Conservation (phyloP, 2,888 invertebrate species). For the Resseliella maxima region DNA sequence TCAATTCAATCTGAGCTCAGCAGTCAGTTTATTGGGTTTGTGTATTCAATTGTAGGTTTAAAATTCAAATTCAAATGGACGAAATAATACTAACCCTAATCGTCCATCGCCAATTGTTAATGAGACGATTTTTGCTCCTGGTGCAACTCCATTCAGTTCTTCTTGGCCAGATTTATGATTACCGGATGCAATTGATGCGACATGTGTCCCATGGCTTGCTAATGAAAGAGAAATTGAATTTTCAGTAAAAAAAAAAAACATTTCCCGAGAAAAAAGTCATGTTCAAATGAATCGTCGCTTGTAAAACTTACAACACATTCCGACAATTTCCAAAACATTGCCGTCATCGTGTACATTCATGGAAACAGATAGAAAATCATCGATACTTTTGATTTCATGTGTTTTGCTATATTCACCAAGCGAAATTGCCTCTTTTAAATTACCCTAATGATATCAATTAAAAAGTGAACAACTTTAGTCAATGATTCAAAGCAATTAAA, state of each 20-base stretch:
- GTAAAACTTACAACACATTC: conserved; percentile 86
- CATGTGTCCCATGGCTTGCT: conserved; percentile 98
- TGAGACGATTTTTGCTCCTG: conserved; percentile 94
- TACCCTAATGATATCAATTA: conserved; percentile 78
- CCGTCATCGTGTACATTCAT: conserved; percentile 94
- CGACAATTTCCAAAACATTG: conserved; percentile 90
- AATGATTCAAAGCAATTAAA: conserved; percentile 63
- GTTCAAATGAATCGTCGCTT: no score
- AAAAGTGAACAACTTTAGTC: neutral
- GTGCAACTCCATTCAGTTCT: conserved; percentile 93
- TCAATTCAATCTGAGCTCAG: neutral
- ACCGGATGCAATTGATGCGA: conserved; percentile 95
- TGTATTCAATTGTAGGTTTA: neutral
- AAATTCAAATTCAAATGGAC: no score
- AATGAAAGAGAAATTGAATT: conserved; percentile 58
- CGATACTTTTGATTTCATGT: conserved; percentile 81
- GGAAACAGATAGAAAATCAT: conserved; percentile 87
- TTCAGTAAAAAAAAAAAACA: no score
- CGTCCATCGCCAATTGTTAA: conserved; percentile 94
- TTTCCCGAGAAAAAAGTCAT: neutral
- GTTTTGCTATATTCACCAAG: conserved; percentile 86
- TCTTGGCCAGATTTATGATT: conserved; percentile 83
- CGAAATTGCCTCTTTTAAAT: conserved; percentile 79
- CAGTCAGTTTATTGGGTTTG: neutral
- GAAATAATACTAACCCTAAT: conserved; percentile 69